A percentile compares a stretch with the other conserved stretches of the same genome.
Evolutionary conservation across 2,888 invertebrate species (phyloP).

Genomic region (Chrysolina haemoptera): DNA sequence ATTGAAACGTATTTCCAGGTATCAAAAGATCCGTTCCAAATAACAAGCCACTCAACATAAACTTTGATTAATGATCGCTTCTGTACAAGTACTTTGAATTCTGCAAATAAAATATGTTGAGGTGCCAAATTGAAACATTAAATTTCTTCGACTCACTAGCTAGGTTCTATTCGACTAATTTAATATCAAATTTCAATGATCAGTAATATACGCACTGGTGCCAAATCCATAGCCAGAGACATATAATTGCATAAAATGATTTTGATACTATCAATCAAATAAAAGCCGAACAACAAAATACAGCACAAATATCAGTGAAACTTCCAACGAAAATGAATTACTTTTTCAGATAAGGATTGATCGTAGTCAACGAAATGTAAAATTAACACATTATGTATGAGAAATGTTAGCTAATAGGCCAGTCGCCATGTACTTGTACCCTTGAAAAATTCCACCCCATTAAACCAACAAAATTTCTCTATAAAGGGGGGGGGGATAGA

Average conservation of each 20-base stretch:
- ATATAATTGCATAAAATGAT: not conserved
- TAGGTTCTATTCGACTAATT: constrained; percentile 5
- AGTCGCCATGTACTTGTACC: too few species aligned
- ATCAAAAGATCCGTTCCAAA: not conserved
- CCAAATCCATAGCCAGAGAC: not conserved
- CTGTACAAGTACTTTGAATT: not conserved
- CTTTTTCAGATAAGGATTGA: not conserved
- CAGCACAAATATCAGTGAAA: not conserved
- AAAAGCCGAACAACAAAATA: not conserved
- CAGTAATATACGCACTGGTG: not conserved
- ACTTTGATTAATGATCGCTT: not conserved
- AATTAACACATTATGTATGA: not conserved
- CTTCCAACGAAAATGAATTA: constrained; percentile 10
- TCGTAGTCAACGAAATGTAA: not conserved
- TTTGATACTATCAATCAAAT: constrained; percentile 10
- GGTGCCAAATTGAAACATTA: constrained; percentile 17
- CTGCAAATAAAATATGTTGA: not conserved
- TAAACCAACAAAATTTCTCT: too few species aligned
- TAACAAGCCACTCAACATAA: not conserved
- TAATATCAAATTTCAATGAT: constrained; percentile 7
- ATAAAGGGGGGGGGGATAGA: too few species aligned
- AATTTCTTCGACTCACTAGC: constrained; percentile 8
- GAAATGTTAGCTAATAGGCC: too few species aligned
- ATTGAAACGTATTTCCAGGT: not conserved
- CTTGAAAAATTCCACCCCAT: too few species aligned